Evolutionary conservation across 2,797 vertebrate species (phyloP).

Genomic region (Danio jaintianensis): DNA sequence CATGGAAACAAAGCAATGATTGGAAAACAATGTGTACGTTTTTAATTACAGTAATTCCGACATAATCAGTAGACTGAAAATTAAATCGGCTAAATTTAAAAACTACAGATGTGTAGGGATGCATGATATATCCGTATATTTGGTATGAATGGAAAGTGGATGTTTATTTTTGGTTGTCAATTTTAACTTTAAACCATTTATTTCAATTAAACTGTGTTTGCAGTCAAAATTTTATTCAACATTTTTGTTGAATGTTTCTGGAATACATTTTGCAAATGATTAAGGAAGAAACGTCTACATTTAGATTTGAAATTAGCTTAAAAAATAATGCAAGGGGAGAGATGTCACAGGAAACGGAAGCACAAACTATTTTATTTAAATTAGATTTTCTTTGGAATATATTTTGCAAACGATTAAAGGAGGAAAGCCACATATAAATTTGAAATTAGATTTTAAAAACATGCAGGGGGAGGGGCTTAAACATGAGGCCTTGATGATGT

Average conservation of each 20-base stretch:
- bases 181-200: neutral
- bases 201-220: too few species aligned
- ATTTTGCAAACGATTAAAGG: too few species aligned
- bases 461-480: neutral
- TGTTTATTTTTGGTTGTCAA: neutral
- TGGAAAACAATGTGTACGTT: neutral
- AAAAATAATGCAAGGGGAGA: too few species aligned
- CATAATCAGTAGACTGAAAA: neutral
- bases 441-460: neutral
- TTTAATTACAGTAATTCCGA: neutral
- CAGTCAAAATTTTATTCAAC: too few species aligned
- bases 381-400: too few species aligned
- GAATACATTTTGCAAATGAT: too few species aligned
- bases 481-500: neutral
- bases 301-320: neutral
- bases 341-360: too few species aligned
- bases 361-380: too few species aligned
- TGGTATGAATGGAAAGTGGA: neutral
- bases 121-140: neutral
- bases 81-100: neutral
- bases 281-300: too few species aligned
- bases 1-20: neutral
- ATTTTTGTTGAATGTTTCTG: too few species aligned
- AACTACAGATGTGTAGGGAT: neutral
- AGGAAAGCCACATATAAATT: too few species aligned